Conservation (phyloP, 2,888 invertebrate genomes). For the Tortrix viridana region DNA sequence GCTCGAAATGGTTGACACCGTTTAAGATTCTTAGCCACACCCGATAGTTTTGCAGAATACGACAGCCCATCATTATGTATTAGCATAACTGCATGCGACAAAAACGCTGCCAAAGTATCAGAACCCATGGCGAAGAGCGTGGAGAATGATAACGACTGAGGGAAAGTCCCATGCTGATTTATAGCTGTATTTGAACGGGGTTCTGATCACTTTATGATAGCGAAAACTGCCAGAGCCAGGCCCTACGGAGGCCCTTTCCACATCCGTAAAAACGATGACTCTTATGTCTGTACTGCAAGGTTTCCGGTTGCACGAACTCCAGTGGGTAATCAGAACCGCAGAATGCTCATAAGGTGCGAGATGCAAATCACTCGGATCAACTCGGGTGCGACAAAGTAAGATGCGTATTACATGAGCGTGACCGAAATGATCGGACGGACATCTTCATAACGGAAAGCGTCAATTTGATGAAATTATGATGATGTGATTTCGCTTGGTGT, state of each 20-base stretch:
- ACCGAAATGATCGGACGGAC: conserved; percentile 43
- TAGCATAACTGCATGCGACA: conserved; percentile 66
- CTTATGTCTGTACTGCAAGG: conserved; percentile 6
- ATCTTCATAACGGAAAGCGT: conserved; percentile 31
- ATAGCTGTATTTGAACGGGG: conserved; percentile 73
- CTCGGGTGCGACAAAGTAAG: conserved; percentile 61
- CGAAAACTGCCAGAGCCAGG: conserved; percentile 59
- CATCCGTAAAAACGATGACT: conserved; percentile 12
- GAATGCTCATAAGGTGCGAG: conserved; percentile 73
- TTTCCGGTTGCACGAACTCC: not conserved
- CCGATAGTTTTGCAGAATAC: conserved; percentile 34
- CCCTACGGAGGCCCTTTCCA: conserved; percentile 1
- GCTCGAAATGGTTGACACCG: conserved; percentile 35
- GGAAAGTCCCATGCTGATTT: conserved; percentile 76
- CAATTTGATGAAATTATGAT: conserved; percentile 34
- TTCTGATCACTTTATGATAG: conserved; percentile 83
- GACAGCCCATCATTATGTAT: conserved; percentile 60
- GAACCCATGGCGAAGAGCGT: conserved; percentile 64
- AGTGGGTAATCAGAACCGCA: conserved; percentile 31
- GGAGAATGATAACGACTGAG: conserved; percentile 74
- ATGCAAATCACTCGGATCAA: conserved; percentile 74
- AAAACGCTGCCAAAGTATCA: conserved; percentile 69
- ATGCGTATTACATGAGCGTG: conserved; percentile 54
- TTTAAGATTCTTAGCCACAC: conserved; percentile 32
- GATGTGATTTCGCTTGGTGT: conserved; percentile 24